Conservation (phyloP, 2,888 invertebrate species). For the Caenorhabditis sp. region DNA sequence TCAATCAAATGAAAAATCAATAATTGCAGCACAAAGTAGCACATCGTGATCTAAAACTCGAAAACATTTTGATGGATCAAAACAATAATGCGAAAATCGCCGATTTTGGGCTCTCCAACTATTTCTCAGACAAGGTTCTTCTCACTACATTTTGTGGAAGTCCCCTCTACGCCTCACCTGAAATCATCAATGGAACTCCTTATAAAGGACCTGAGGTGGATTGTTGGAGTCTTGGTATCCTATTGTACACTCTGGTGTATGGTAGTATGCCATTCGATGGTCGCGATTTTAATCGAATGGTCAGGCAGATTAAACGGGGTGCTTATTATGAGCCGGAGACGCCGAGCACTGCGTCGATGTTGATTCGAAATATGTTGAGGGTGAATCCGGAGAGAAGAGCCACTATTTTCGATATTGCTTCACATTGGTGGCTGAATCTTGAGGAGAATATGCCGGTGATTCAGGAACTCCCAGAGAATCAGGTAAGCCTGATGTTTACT, state of each 20-base stretch:
- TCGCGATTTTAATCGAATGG: conserved; percentile 91
- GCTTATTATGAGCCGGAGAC: conserved; percentile 95
- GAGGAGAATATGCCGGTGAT: conserved; percentile 71
- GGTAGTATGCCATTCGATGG: conserved; percentile 99
- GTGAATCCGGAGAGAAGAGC: conserved; percentile 89
- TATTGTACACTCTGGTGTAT: conserved; percentile 95
- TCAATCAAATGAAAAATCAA: no score
- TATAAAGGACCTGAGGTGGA: conserved; percentile 88
- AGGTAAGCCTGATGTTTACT: conserved; percentile 42
- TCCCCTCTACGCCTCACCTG: conserved; percentile 73
- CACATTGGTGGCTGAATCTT: conserved; percentile 93
- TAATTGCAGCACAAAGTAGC: conserved; percentile 72
- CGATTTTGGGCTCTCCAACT: conserved; percentile 97
- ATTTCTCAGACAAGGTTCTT: conserved; percentile 75
- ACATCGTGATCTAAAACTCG: conserved; percentile 75
- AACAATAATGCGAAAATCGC: conserved; percentile 80
- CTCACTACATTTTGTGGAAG: conserved; percentile 75
- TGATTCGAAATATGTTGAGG: conserved; percentile 92
- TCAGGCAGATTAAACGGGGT: conserved; percentile 93
- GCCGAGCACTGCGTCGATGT: conserved; percentile 88
- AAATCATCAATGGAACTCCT: conserved; percentile 74
- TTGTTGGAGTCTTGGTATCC: conserved; percentile 88
- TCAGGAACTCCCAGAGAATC: conserved; percentile 71
- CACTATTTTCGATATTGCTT: conserved; percentile 90
- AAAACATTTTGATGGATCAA: conserved; percentile 74